Evolutionary conservation across 2,888 invertebrate genomes (phyloP).

Genomic region (Cryptus viduatorius): DNA sequence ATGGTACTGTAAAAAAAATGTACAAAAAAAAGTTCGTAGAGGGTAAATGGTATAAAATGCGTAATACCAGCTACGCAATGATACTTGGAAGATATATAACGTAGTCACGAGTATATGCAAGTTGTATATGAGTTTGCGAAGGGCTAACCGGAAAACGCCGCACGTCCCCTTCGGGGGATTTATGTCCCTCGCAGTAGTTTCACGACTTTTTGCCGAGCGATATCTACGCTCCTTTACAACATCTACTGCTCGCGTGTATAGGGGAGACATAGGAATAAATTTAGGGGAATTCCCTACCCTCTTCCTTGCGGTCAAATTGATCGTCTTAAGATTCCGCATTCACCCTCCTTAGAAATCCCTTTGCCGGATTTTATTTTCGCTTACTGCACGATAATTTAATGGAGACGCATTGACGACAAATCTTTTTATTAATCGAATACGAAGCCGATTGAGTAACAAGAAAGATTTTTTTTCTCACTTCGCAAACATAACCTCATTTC

Average conservation of each 20-base stretch:
- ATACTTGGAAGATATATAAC: conserved; percentile 11
- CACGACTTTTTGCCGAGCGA: conserved; percentile 57
- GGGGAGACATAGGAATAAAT: conserved; percentile 47
- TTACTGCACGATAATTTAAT: conserved; percentile 29
- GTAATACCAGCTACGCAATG: background rate
- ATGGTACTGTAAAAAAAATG: background rate
- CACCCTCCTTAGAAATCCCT: conserved; percentile 44
- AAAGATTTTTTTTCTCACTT: background rate
- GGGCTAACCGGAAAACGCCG: conserved; percentile 47
- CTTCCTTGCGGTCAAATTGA: conserved; percentile 54
- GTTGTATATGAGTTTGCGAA: conserved; percentile 34
- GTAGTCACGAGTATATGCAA: background rate
- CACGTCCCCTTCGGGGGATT: conserved; percentile 52
- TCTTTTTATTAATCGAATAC: conserved; percentile 33
- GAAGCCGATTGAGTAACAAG: background rate
- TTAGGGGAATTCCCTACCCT: conserved; percentile 18
- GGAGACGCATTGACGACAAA: background rate
- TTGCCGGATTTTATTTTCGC: conserved; percentile 34
- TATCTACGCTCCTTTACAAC: conserved; percentile 52
- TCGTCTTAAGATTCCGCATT: conserved; percentile 68
- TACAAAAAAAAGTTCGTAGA: conserved; percentile 16
- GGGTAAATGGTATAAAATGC: conserved; percentile 4
- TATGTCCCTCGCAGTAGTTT: conserved; percentile 63
- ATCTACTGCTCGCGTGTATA: background rate
- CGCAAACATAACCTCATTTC: background rate